A percentile compares a stretch with the other conserved stretches of the same genome.
phyloP scores from a whole-genome alignment of 2,113 vertebrate species.

The Xiphophorus maculatus region DNA sequence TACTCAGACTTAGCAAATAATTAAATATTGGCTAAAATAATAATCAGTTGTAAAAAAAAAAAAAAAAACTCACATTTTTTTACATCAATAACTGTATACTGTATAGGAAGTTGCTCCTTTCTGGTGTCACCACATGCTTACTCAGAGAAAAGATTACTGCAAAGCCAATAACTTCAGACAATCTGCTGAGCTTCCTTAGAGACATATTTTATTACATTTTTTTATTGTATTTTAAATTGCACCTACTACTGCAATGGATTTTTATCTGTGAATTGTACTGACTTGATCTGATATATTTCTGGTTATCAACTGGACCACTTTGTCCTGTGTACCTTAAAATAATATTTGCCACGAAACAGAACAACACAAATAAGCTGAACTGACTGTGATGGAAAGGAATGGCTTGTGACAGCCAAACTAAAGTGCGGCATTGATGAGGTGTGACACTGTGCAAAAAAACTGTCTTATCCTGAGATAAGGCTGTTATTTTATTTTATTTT shows the following conservation, averaged over 20 bases:
- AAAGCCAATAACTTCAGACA: neutral
- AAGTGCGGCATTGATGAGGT: neutral
- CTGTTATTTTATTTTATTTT: no score
- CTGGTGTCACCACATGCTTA: neutral
- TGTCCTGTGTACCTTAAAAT: neutral
- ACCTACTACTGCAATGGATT: neutral
- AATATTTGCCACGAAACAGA: neutral
- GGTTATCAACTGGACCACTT: neutral
- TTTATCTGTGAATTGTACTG: neutral
- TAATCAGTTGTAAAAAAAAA: neutral
- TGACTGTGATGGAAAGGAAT: neutral
- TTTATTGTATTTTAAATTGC: neutral
- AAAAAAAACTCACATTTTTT: neutral
- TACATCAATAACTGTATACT: neutral
- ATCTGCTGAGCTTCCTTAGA: neutral
- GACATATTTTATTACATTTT: no score
- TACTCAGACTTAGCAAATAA: neutral
- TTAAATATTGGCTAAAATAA: neutral
- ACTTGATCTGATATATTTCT: neutral
- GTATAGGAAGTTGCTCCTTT: neutral
- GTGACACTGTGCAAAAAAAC: neutral
- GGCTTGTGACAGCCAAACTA: neutral
- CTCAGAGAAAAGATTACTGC: neutral
- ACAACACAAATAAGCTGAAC: neutral
- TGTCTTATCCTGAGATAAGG: neutral